A percentile compares a stretch with the other conserved stretches of the same genome.
phyloP scores from a whole-genome alignment of 2,113 vertebrate species.

The Mustela nigripes region DNA sequence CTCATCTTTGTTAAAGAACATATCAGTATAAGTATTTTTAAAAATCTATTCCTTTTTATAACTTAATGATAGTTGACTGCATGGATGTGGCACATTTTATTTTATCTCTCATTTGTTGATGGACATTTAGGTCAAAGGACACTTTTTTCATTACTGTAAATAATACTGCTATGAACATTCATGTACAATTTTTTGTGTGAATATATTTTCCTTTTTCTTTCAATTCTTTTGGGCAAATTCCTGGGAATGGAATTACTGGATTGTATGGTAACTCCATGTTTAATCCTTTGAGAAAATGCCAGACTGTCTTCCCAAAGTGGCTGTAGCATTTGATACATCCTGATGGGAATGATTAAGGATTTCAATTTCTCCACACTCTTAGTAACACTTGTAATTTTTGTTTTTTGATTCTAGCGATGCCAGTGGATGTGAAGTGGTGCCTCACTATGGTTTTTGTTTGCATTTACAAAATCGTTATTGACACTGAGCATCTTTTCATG shows the following conservation, averaged over 20 bases:
- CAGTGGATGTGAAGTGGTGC: background rate
- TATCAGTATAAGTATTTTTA: background rate
- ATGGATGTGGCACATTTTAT: background rate
- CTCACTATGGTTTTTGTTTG: background rate
- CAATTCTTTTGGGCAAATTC: background rate
- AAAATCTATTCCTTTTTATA: background rate
- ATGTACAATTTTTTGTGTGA: background rate
- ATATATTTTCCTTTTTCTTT: background rate
- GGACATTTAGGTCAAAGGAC: background rate
- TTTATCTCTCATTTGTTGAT: background rate
- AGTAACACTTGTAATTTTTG: background rate
- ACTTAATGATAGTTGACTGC: background rate
- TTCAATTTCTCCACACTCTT: background rate
- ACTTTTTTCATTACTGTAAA: slow-evolving; percentile 1
- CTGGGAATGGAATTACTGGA: background rate
- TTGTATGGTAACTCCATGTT: background rate
- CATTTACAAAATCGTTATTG: background rate
- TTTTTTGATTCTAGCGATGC: background rate
- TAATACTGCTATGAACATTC: background rate
- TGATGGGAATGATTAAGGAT: background rate
- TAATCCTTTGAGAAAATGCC: slow-evolving; percentile 9
- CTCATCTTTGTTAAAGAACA: background rate
- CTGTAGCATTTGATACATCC: background rate
- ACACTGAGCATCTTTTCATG: background rate
- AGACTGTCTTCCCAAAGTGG: background rate